Evolutionary conservation across 1,140 invertebrate species (phyloP), one percentile per base, ranked within the genome.

Genomic region (Sarcophaga peregrina): DNA sequence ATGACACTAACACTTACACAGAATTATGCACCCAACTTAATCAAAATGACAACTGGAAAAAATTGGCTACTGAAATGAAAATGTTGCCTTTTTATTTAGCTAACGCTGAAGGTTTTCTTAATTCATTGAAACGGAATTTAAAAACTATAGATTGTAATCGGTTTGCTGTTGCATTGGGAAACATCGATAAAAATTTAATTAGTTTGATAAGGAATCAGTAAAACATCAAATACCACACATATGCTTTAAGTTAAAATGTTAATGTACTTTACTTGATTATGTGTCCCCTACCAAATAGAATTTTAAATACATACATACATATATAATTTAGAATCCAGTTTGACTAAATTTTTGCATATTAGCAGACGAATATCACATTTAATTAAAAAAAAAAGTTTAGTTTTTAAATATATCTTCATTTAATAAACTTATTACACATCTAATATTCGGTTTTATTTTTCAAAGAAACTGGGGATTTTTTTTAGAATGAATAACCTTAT

Each of bases 41-140:
- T 73, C 48, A 85, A 25, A 83, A 85, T 0, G 25, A 83, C 15
- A 86, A 85, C 45, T 90, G 89, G 89, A 85, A 86, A 68, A 80
- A 84, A 1, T 72, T 90, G n/a, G 88, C 85, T 0, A 68, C 83
- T 8, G 74, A 84, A 58, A 83, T 84, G 3, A 37, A 85, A 8
- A 84, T 88, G 11, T 58, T 84, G 10, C 81, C 86, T 52, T 82
- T 86, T 20, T 83, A 88, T n/a, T 88, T 87, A 87, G 9, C 72
- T 8, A 82, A 75, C 62, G 87, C 88, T 0, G 85, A 86, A 25
- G 85, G 73, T 0, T 84, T 90, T 85, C 83, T 90, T 3, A 85
- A 87, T 52, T 86, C 86, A 68, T 84, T 90, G 58, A 82, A 85
- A 45, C 83, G 85, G 9, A 87, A 88, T 17, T 78, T 82, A 0